Percentiles rank a stretch among this genome's conserved stretches.
phyloP scores from a whole-genome alignment of 1,140 invertebrate species.

The Uloborus diversus region DNA sequence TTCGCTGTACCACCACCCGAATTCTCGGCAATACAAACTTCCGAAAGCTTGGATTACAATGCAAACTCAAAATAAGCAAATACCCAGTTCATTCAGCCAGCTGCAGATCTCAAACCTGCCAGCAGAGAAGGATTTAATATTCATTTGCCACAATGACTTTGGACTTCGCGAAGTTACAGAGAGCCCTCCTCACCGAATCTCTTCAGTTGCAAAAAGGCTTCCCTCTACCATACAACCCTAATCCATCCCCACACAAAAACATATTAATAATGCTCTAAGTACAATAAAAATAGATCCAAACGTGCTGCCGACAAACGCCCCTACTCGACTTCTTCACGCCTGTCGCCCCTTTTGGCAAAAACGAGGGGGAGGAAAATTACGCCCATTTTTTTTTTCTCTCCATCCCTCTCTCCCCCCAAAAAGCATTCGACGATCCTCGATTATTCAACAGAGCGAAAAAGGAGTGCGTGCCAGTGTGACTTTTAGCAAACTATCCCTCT shows the following conservation, averaged over 20 bases:
- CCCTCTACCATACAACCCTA: not conserved
- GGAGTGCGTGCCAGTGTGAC: not conserved
- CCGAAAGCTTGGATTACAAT: too few species aligned
- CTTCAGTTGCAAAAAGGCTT: not conserved
- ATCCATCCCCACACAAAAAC: constrained; percentile 35
- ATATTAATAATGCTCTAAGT: constrained; percentile 27
- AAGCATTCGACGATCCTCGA: not conserved
- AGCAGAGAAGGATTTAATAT: constrained; percentile 19
- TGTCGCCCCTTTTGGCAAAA: constrained; percentile 13
- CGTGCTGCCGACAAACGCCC: constrained; percentile 31
- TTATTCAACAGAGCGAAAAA: constrained; percentile 15
- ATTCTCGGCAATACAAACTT: too few species aligned
- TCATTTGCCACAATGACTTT: not conserved
- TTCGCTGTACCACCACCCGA: too few species aligned
- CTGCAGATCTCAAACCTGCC: not conserved
- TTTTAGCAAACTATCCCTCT: constrained; percentile 13
- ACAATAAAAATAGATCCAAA: constrained; percentile 5
- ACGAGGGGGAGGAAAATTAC: not conserved
- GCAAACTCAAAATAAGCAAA: constrained; percentile 29
- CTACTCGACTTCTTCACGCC: constrained; percentile 31
- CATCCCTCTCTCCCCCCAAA: too few species aligned
- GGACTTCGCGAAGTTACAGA: not conserved
- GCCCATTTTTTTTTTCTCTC: not conserved
- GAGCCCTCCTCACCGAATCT: not conserved
- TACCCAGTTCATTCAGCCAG: not conserved